Evolutionary conservation across 2,888 invertebrate species (phyloP), one percentile per base, ranked within the genome.

Genomic region (Drosophila eohydei): DNA sequence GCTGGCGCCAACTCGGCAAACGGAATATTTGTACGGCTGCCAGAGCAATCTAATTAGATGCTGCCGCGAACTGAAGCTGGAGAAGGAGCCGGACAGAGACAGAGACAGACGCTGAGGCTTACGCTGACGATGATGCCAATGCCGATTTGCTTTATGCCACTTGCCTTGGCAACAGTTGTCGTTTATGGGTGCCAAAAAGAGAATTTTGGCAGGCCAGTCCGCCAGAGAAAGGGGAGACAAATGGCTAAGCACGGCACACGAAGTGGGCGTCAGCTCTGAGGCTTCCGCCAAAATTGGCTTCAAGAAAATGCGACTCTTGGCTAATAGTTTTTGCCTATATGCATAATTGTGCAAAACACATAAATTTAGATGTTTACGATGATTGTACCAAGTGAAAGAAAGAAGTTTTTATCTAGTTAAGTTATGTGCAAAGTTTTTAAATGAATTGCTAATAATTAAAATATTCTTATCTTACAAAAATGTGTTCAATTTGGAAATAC

Each of bases 101-200:
- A 50, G 67, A 58, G 67, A 26, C 52, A 32, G 50, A 9, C 16
- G 11, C 51, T 52, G 51, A 21, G 14, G 51, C 63, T 44, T 60
- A 11, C 34, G 58, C 54, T 57, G 72, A 72, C 59, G 62, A 71
- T 73, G 75, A 78, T 78, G 83, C 79, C 68, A 80, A 75, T 70
- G 80, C 68, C 88, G 85, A 87, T 84, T 87, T 87, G 80, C 82
- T 84, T 79, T 79, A 80, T 82, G 81, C 78, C 76, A 76, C 72
- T 88, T 83, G 75, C 74, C 62, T 83, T 86, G 85, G 85, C 88
- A 86, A 88, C 85, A 86, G 83, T 86, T 86, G 88, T 71, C 73
- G 70, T 80, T 86, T 82, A 86, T 86, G 86, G 73, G 57, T 75
- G 80, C 86, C 83, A 86, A 86, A 81, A 80, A 68, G 73, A 83